phyloP scores from a whole-genome alignment of 2,888 invertebrate genomes.

The Acronicta leporina region DNA sequence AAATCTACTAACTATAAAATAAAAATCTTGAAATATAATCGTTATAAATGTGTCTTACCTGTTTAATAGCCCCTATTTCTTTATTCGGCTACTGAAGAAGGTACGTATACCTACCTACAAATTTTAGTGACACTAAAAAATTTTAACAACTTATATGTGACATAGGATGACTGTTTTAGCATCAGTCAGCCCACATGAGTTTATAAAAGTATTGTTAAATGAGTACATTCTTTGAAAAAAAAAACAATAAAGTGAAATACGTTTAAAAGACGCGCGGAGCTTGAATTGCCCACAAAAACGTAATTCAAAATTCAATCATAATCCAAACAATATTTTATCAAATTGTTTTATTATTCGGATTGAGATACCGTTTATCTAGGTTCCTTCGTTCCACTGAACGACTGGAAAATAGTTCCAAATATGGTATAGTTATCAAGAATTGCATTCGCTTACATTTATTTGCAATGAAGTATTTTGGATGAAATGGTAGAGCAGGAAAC shows the following conservation, averaged over 20 bases:
- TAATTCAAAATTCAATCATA: too few species aligned
- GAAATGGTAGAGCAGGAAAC: too few species aligned
- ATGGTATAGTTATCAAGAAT: too few species aligned
- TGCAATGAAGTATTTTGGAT: too few species aligned
- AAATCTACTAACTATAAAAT: constrained; percentile 78
- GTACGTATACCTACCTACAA: constrained; percentile 59
- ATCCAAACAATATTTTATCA: too few species aligned
- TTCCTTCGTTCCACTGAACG: too few species aligned
- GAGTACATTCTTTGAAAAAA: constrained; percentile 4
- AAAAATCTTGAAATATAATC: constrained; percentile 76
- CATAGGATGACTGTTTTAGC: constrained; percentile 54
- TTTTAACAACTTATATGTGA: constrained; percentile 52
- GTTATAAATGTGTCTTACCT: constrained; percentile 77
- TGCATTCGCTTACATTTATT: too few species aligned
- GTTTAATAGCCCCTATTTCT: constrained; percentile 77
- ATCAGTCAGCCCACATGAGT: constrained; percentile 49
- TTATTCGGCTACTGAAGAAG: constrained; percentile 81
- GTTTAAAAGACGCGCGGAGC: constrained; percentile 11
- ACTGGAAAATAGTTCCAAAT: too few species aligned
- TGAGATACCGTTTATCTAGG: too few species aligned
- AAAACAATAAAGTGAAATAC: constrained; percentile 15
- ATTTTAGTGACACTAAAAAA: constrained; percentile 57
- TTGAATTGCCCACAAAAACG: too few species aligned
- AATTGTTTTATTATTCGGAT: too few species aligned
- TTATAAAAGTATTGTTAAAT: constrained; percentile 21